These are phyloP conservation scores for Aythya baeri DNA, from an alignment of 2,113 vertebrate species.

Conservation along the genomic window DNA sequence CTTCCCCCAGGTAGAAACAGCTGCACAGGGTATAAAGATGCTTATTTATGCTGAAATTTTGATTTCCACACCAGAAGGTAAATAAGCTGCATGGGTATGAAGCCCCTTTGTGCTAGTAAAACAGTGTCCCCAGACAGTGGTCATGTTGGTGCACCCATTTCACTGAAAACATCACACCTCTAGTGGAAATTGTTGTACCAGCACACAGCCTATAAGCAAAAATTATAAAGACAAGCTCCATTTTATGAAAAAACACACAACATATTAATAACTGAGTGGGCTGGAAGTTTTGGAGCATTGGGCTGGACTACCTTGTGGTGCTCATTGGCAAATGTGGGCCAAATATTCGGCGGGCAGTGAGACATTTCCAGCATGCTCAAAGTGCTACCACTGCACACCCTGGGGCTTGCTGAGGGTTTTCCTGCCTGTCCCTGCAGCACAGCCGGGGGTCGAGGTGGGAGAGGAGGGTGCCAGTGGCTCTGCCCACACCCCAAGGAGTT, in stretches of 20 bases:
- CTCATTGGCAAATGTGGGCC: not conserved
- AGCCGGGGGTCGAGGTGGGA: not conserved
- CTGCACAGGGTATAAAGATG: not conserved
- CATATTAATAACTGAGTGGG: not conserved
- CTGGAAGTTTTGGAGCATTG: not conserved
- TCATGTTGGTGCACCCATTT: not conserved
- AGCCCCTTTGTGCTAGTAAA: not conserved
- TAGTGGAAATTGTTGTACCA: not conserved
- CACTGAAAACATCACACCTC: not conserved
- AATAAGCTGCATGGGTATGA: not conserved
- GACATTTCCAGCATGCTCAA: not conserved
- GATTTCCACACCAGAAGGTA: constrained; percentile 14
- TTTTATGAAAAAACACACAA: not conserved
- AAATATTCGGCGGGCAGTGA: not conserved
- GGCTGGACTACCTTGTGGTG: not conserved
- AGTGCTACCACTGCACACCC: not conserved
- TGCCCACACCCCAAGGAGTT: not conserved
- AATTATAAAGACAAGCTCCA: not conserved
- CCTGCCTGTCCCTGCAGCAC: not conserved
- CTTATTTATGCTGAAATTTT: constrained; percentile 5
- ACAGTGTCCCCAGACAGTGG: not conserved
- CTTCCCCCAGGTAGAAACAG: not conserved
- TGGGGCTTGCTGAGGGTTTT: not conserved
- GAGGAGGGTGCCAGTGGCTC: accelerated
- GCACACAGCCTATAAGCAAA: not conserved